Evolutionary conservation across 2,113 vertebrate species (phyloP), one percentile per base, ranked within the genome.

Genomic region (Emydocephalus ijimae): DNA sequence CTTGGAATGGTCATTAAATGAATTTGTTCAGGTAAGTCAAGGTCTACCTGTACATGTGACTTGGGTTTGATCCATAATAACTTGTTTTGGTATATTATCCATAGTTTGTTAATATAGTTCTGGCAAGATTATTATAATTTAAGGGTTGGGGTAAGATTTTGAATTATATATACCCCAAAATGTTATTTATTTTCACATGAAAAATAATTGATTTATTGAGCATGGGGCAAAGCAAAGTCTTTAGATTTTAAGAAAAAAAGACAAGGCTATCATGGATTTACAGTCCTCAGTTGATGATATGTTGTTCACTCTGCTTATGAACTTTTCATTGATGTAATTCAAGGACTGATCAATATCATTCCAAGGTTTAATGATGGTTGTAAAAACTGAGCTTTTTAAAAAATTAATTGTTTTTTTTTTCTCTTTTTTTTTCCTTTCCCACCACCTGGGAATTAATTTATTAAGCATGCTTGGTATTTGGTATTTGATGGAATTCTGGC

Each of bases 201-300:
- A 69, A 69, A n/a, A 69, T n/a, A n/a, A 69, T 69, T 29, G 64
- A 69, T 69, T 69, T 69, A 69, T n/a, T 69, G 64, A 69, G 64
- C 64, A 69, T 0, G 5, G n/a, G 64, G n/a, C 12, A 74, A 34
- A 74, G 64, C 64, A 74, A 74, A 34, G 5, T 69, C 64, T 69
- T 69, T 69, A 69, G 14, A 34, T 74, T 74, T 74, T 74, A 18
- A 74, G 64, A 34, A 2, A 34, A 34, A 74, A 34, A 74, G n/a
- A 18, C 14, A 34, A 34, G 14, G n/a, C 64, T 74, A 20, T 7
- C 14, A 5, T 74, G 15, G 64, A 74, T 74, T 34, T 74, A 74
- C 14, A 74, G 64, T 74, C n/a, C n/a, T 34, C 64, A 3, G 14
- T 34, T 34, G 64, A 74, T 74, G 12, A 34, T 34, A 34, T 5